Evolutionary conservation across 2,888 invertebrate genomes (phyloP), one percentile per base, ranked within the genome.

Genomic region (Eupithecia inturbata): DNA sequence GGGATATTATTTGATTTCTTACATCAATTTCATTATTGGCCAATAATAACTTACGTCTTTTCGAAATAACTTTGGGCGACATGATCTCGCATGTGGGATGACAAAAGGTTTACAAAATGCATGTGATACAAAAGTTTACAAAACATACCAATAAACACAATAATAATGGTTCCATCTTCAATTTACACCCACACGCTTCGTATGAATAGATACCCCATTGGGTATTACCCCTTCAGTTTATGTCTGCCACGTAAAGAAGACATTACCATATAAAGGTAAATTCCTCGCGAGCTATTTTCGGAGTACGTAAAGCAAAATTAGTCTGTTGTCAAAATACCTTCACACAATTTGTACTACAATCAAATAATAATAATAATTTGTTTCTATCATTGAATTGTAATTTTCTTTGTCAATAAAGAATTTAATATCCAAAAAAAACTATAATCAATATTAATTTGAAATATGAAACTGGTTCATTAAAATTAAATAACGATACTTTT

Each of bases 231-330:
- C 57, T 12, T 57, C 57, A 57, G 26, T 26, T 26, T 57, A 57
- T 26, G 57, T 26, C 10, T 53, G 10, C 19, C 49, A 53, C 26
- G 26, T 26, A 57, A 57, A 57, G 12, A 26, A 53, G 57, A 57
- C 57, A 57, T 57, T 57, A 57, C 12, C 57, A 57, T 57, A 26
- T 26, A 57, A 57, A 57, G 57, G 57, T 57, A 4, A 53, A 53
- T 10, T 53, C 14, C 57, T 26, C 57, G 22, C 22, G 14, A 57
- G 57, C 26, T 57, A 57, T 57, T 26, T 57, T 57, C 14, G 57
- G 57, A 57, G 26, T 9, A 14, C 57, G 57, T 26, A 22, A 26
- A 12, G 26, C 12, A 57, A 57, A 57, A n/a, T n/a, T n/a, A 12
- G 26, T 57, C 14, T 14, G 57, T 4, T 57, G 10, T 1, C 53